Evolutionary conservation across 2,113 vertebrate species (phyloP), one percentile per base, ranked within the genome.

Genomic region (Vidua chalybeata): DNA sequence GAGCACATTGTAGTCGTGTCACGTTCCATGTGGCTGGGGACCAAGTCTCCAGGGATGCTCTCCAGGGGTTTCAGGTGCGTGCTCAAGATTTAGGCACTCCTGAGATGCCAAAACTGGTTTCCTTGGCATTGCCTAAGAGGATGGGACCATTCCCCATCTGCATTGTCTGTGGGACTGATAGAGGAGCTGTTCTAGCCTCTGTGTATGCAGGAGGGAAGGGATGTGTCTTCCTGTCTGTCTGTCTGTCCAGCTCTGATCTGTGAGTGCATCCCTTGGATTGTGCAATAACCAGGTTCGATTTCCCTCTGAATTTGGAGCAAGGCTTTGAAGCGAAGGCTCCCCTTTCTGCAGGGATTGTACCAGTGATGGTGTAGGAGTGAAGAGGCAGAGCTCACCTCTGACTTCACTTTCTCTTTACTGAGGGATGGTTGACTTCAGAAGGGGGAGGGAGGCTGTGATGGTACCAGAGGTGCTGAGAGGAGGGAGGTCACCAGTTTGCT

Each of bases 21-120:
- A 2, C 1, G 3, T 77, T 30, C 33, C 27, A 22, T 0, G 1
- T 3, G 21, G 28, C 8, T 21, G 67, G 37, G 0, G 12, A 37
- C 85, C 45, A 12, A 3, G 33, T 59, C 61, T 84, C 35, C 30
- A 4, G 69, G 24, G 74, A 24, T 13, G 4, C 10, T 58, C 37
- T 69, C 18, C 37, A 19, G 39, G 55, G 15, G 37, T 46, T 56
- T 33, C 0, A 3, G 33, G 16, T 18, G 9, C 0, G 0, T 55
- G 56, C 21, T 84, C 22, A 30, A 69, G 72, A 31, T 43, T 23
- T 31, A 30, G 48, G 30, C 15, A 13, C 48, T 84, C 33, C 51
- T 3, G 6, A 51, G 41, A 41, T 77, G 62, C 93, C 63, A 30
- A 16, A 67, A 9, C 5, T 43, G 33, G 5, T 33, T 71, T 77